Evolutionary conservation across 92 coral and sea anemone species (phyloP).

Genomic region (Blastomussa wellsi): DNA sequence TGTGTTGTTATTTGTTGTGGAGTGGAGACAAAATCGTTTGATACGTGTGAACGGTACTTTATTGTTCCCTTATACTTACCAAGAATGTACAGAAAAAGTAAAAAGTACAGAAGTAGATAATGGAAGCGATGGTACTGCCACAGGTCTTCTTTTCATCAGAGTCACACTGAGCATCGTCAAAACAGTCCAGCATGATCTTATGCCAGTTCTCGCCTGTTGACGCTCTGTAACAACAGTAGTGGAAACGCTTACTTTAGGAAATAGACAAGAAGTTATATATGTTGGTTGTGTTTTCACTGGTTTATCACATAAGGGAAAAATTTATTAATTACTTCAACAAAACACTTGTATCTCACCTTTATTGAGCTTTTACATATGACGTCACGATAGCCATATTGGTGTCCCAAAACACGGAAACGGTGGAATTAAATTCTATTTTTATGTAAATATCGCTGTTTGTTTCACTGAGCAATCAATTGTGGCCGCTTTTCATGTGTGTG

Average conservation of each 20-base stretch:
- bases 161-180: slow-evolving; percentile 76
- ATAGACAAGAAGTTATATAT: background rate
- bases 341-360: too few relatives aligned
- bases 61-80: slow-evolving; percentile 65
- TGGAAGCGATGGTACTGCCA: slow-evolving; percentile 90
- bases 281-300: background rate
- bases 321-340: background rate
- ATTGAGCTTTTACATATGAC: too few relatives aligned
- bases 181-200: slow-evolving; percentile 86
- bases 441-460: too few relatives aligned
- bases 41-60: background rate
- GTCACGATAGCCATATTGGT: too few relatives aligned
- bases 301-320: too few relatives aligned
- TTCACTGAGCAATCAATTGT: too few relatives aligned
- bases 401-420: too few relatives aligned
- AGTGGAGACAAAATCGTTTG: too few relatives aligned
- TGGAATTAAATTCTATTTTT: too few relatives aligned
- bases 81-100: slow-evolving; percentile 97
- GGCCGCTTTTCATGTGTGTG: too few relatives aligned
- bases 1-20: too few relatives aligned
- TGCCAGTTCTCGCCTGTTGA: slow-evolving; percentile 99
- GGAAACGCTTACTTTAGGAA: background rate
- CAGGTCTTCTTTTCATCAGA: slow-evolving; percentile 49
- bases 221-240: slow-evolving; percentile 49
- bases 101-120: slow-evolving; percentile 90